phyloP scores from a whole-genome alignment of 2,888 invertebrate genomes.

The Macrosiphum euphorbiae region DNA sequence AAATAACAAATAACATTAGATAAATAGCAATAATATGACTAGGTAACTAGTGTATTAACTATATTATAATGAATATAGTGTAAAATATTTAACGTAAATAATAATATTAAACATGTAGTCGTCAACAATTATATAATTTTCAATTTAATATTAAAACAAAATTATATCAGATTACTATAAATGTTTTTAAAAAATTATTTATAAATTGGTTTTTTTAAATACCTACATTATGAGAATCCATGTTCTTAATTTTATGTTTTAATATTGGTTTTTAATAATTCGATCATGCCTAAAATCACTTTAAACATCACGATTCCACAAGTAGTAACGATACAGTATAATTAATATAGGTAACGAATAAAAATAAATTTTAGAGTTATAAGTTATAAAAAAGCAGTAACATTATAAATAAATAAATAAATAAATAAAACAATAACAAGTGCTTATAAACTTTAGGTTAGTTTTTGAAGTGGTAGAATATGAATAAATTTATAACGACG shows the following conservation, averaged over 20 bases:
- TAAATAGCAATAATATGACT: neutral
- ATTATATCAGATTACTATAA: neutral
- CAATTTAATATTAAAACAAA: neutral
- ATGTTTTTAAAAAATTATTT: neutral
- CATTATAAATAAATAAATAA: conserved; percentile 22
- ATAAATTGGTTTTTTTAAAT: neutral
- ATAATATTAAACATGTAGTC: neutral
- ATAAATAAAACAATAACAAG: conserved; percentile 27
- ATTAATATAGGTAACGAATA: neutral
- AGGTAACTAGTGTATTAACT: neutral
- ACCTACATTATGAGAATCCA: neutral
- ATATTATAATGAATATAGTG: neutral
- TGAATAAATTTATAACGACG: neutral
- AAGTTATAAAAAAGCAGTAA: neutral
- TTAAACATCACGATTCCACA: too few species aligned
- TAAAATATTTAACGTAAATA: conserved; percentile 6
- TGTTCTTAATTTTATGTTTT: neutral
- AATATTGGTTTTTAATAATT: neutral
- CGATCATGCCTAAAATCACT: neutral
- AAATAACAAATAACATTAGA: conserved; percentile 17
- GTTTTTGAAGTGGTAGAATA: neutral
- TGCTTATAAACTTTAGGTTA: conserved; percentile 20
- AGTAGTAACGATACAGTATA: neutral
- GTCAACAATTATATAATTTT: neutral
- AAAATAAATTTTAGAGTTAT: neutral